phyloP scores from a whole-genome alignment of 2,888 invertebrate genomes.

The Pyrrhosoma nymphula region DNA sequence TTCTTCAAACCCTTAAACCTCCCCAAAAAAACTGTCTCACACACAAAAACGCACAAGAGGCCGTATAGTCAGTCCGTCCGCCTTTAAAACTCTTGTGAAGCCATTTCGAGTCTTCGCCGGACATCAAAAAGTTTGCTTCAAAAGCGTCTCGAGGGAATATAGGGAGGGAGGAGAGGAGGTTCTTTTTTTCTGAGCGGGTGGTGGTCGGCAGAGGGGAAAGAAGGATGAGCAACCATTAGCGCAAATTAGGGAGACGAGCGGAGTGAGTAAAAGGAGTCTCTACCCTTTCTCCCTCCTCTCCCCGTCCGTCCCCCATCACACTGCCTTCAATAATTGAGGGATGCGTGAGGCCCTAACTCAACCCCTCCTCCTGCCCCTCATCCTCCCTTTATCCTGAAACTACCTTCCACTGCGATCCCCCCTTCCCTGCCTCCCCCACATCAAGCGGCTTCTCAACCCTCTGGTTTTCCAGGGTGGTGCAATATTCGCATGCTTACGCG shows the following conservation, averaged over 20 bases:
- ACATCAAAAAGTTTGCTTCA: conserved; percentile 46
- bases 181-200: not conserved
- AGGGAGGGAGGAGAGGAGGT: not conserved
- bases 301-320: not conserved
- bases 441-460: not conserved
- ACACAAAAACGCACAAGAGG: not conserved
- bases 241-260: conserved; percentile 37
- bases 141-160: conserved; percentile 33
- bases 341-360: not conserved
- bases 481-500: too few species aligned
- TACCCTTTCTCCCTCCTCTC: not conserved
- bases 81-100: conserved; percentile 23
- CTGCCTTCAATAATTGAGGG: conserved; percentile 47
- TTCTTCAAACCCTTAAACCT: not conserved
- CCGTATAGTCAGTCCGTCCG: not conserved
- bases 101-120: conserved; percentile 34
- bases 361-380: not conserved
- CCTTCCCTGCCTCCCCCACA: not conserved
- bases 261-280: not conserved
- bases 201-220: not conserved
- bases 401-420: not conserved
- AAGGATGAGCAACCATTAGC: conserved; percentile 47
- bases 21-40: not conserved
- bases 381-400: not conserved
- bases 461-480: not conserved